A percentile compares a stretch with the other conserved stretches of the same genome.
phyloP scores from a whole-genome alignment of 2,113 vertebrate genomes.

The Pithys albifrons region DNA sequence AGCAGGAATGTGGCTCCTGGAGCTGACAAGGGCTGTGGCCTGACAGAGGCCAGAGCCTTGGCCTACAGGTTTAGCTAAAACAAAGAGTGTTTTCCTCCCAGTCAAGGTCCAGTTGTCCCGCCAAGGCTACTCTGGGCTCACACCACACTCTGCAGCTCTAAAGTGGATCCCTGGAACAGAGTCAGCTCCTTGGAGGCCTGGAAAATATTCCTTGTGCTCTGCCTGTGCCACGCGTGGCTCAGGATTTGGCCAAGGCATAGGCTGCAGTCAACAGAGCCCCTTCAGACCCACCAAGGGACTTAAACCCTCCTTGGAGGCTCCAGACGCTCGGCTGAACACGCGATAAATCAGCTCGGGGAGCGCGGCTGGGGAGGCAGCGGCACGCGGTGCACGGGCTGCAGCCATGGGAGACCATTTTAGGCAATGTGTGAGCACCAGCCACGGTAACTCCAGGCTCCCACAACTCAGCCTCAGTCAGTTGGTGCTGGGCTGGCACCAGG shows the following conservation, averaged over 20 bases:
- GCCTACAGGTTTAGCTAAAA: not conserved
- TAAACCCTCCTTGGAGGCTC: not conserved
- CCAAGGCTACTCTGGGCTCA: not conserved
- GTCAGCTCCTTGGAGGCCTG: not conserved
- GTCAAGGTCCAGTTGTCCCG: not conserved
- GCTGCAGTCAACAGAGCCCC: not conserved
- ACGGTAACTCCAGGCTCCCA: not conserved
- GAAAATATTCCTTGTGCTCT: not conserved
- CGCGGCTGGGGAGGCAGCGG: not conserved
- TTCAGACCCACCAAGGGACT: not conserved
- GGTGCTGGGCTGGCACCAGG: not conserved
- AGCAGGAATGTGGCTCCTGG: not conserved
- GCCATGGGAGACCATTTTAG: constrained; percentile 55
- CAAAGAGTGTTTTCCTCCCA: not conserved
- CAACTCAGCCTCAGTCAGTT: accelerated
- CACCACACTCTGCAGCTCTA: not conserved
- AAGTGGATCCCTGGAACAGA: constrained; percentile 27
- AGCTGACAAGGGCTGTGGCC: not conserved
- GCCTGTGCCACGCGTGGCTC: not conserved
- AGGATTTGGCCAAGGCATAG: not conserved
- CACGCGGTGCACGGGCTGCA: accelerated
- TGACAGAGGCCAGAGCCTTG: not conserved
- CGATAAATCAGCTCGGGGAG: not conserved
- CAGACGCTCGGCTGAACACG: not conserved
- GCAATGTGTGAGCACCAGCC: constrained; percentile 11